These are phyloP conservation scores for Tiphia femorata DNA, from an alignment of 2,888 invertebrate genomes.

Conservation along the genomic window DNA sequence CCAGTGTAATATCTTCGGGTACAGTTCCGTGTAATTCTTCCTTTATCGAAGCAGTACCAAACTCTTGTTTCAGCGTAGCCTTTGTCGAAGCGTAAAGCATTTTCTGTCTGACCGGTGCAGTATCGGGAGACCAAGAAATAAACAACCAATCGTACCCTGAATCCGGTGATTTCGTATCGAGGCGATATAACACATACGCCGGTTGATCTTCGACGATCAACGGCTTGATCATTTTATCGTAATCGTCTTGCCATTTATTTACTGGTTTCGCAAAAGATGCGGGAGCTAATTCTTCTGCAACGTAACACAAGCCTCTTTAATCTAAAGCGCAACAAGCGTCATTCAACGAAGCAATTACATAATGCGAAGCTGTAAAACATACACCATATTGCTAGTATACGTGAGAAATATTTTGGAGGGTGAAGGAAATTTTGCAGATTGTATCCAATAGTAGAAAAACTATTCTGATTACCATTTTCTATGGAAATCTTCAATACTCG, in stretches of 20 bases:
- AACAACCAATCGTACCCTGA: conserved; percentile 93
- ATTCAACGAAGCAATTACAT: not conserved
- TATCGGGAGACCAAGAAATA: conserved; percentile 95
- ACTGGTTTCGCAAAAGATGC: conserved; percentile 77
- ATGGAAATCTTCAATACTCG: conserved; percentile 87
- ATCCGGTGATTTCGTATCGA: conserved; percentile 81
- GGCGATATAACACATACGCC: conserved; percentile 86
- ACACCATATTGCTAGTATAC: not conserved
- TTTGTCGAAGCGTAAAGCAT: conserved; percentile 99
- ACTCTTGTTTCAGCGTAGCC: conserved; percentile 96
- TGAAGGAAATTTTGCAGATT: not conserved
- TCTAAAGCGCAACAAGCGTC: not conserved
- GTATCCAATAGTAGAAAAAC: not conserved
- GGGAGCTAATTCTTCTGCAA: conserved; percentile 82
- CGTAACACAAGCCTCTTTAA: conserved; percentile 33
- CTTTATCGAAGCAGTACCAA: conserved; percentile 93
- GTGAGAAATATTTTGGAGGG: not conserved
- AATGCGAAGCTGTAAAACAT: not conserved
- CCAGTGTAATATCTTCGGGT: conserved; percentile 84
- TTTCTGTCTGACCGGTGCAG: conserved; percentile 90
- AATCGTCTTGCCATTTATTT: conserved; percentile 88
- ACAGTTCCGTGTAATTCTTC: conserved; percentile 94
- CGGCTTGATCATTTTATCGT: conserved; percentile 80
- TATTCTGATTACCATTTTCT: conserved; percentile 78
- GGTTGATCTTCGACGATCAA: conserved; percentile 85